These are phyloP conservation scores for Aromia moschata DNA, from an alignment of 2,888 invertebrate species.

Conservation along the genomic window DNA sequence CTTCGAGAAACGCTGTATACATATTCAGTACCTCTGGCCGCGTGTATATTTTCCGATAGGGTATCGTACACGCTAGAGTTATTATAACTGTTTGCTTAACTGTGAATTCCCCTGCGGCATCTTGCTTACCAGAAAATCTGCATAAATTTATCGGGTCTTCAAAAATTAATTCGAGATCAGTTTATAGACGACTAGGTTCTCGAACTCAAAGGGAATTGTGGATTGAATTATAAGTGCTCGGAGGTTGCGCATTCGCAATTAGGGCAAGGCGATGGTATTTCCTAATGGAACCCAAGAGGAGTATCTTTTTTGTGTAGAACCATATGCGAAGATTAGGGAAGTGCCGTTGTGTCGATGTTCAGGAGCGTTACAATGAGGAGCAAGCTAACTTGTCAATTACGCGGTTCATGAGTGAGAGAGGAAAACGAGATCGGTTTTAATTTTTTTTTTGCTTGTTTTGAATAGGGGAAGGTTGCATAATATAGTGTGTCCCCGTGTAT, in stretches of 20 bases:
- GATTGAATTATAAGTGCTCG: conserved; percentile 44
- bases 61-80: conserved; percentile 14
- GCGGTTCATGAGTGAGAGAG: too few relatives aligned
- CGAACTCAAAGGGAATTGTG: conserved; percentile 47
- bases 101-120: conserved; percentile 13
- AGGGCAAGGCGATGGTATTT: neutral
- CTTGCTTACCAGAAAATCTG: conserved; percentile 23
- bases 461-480: too few relatives aligned
- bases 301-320: too few relatives aligned
- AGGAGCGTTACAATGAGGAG: too few relatives aligned
- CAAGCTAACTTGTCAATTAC: too few relatives aligned
- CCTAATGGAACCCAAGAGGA: too few relatives aligned
- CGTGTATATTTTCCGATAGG: conserved; percentile 18
- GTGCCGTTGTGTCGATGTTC: too few relatives aligned
- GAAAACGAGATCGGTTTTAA: too few relatives aligned
- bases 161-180: conserved; percentile 46
- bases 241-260: conserved; percentile 17
- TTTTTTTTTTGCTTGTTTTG: too few relatives aligned
- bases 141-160: conserved; percentile 26
- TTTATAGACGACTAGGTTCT: conserved; percentile 42
- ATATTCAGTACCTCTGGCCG: neutral
- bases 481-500: too few relatives aligned
- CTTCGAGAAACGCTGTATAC: too few relatives aligned
- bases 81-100: conserved; percentile 21
- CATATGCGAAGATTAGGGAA: too few relatives aligned